A percentile compares a stretch with the other conserved stretches of the same genome.
Evolutionary conservation across 2,113 vertebrate genomes (phyloP).

Genomic region (Narcine bancroftii): DNA sequence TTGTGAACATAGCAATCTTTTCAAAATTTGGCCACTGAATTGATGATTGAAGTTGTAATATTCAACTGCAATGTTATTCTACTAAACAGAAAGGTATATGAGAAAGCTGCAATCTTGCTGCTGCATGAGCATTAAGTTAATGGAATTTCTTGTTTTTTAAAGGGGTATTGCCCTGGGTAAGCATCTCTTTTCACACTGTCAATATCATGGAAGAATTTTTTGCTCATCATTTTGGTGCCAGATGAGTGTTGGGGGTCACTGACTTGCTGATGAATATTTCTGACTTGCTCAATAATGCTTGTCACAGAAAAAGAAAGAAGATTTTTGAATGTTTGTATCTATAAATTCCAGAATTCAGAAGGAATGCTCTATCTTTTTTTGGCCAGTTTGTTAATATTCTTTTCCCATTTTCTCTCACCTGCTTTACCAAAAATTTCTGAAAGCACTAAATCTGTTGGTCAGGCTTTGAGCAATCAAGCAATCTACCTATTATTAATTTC

Average conservation of each 20-base stretch:
- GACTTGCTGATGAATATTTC: not conserved
- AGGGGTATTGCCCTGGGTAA: not conserved
- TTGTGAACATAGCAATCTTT: no score
- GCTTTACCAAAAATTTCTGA: no score
- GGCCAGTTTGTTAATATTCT: not conserved
- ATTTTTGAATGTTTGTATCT: not conserved
- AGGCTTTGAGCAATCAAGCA: not conserved
- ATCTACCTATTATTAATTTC: not conserved
- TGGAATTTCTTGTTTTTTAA: no score
- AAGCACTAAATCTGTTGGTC: not conserved
- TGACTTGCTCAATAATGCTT: not conserved
- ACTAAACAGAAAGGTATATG: no score
- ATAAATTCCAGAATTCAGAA: not conserved
- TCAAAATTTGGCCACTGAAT: no score
- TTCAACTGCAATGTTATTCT: no score
- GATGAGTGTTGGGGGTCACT: not conserved
- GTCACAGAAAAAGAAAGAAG: not conserved
- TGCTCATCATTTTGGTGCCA: not conserved
- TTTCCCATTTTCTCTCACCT: not conserved
- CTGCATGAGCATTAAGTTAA: no score
- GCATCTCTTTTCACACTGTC: not conserved
- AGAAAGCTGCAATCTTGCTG: no score
- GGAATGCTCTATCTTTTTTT: not conserved
- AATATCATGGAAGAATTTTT: not conserved
- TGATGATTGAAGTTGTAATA: no score